Conservation (phyloP, 2,888 invertebrate genomes). For the Plutella xylostella region DNA sequence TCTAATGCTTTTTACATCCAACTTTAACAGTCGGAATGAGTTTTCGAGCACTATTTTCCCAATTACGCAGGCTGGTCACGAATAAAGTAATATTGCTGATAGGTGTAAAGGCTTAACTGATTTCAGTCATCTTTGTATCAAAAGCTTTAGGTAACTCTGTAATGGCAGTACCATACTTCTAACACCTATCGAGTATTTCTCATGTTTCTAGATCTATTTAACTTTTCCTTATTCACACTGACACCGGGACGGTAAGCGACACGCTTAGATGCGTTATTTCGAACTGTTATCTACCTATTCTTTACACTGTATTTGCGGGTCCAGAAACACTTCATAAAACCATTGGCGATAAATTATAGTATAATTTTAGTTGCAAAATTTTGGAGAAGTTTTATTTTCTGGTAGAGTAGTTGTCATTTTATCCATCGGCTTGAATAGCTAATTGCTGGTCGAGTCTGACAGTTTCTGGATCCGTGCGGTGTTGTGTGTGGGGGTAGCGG, state of each 20-base stretch:
- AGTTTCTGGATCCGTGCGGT: constrained; percentile 7
- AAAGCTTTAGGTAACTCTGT: neutral
- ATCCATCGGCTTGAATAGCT: constrained; percentile 6
- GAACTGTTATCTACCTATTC: constrained; percentile 25
- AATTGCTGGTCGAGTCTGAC: neutral
- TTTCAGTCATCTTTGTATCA: neutral
- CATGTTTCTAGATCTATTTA: constrained; percentile 41
- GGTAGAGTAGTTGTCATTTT: neutral
- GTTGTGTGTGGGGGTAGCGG: constrained; percentile 27
- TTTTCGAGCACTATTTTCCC: neutral
- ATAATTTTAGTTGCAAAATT: neutral
- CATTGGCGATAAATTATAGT: constrained; percentile 1
- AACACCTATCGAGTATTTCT: constrained; percentile 36
- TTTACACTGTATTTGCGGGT: constrained; percentile 35
- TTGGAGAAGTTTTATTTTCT: neutral
- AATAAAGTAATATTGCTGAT: neutral
- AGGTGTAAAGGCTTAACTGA: neutral
- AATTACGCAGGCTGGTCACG: neutral
- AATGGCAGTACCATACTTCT: constrained; percentile 16
- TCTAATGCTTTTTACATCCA: no score
- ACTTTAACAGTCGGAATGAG: neutral
- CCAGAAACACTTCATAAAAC: constrained; percentile 34
- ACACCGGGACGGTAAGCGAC: constrained; percentile 57
- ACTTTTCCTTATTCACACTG: constrained; percentile 39
- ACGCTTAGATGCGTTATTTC: constrained; percentile 43